A percentile compares a stretch with the other conserved stretches of the same genome.
Evolutionary conservation across 2,113 vertebrate species (phyloP).

Genomic region (Brachyhypopomus gauderio): DNA sequence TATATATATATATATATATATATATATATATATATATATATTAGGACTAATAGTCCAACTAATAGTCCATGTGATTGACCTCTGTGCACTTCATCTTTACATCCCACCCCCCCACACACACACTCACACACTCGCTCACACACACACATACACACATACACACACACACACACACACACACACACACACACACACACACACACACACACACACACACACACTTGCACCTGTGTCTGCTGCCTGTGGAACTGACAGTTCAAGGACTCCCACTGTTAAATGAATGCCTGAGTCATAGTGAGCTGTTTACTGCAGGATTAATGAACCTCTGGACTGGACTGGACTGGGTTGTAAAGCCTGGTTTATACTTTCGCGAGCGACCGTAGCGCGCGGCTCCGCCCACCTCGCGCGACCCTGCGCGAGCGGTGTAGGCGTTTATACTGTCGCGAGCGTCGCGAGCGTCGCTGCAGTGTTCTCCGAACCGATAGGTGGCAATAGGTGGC

Average conservation of each 20-base stretch:
- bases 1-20: too few relatives aligned
- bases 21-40: too few relatives aligned
- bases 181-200: too few relatives aligned
- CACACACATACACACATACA: neutral
- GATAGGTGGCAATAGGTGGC: too few relatives aligned
- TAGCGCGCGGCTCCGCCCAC: too few relatives aligned
- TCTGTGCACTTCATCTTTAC: neutral
- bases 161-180: neutral
- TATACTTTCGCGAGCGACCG: too few relatives aligned
- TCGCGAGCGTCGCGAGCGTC: too few relatives aligned
- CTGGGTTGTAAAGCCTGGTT: too few relatives aligned
- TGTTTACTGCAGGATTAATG: neutral
- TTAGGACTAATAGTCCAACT: neutral
- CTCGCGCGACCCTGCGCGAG: too few relatives aligned
- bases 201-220: neutral
- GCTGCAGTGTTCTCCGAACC: too few relatives aligned
- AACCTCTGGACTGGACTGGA: too few relatives aligned
- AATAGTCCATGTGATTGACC: neutral
- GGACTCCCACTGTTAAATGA: conserved; percentile 7
- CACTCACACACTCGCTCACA: neutral
- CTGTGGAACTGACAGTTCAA: neutral
- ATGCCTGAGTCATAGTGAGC: neutral
- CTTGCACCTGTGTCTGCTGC: neutral
- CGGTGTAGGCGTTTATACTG: too few relatives aligned
- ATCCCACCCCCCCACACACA: neutral